These are phyloP conservation scores for Falco columbarius DNA, from an alignment of 2,797 vertebrate genomes.

Conservation along the genomic window DNA sequence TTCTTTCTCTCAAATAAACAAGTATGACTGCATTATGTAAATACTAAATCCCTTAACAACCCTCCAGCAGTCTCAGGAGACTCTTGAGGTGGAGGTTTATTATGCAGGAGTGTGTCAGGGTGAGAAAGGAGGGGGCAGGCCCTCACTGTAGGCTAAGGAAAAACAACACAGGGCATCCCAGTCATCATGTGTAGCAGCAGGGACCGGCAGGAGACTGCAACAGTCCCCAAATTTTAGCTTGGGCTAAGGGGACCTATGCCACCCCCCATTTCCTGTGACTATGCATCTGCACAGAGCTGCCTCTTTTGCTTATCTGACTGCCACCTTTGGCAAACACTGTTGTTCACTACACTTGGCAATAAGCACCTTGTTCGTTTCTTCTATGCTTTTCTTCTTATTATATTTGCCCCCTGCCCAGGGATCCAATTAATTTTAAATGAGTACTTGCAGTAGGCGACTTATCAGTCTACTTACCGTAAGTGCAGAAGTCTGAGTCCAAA, in stretches of 20 bases:
- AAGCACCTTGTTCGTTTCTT: background rate
- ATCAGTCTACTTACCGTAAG: constrained; percentile 43
- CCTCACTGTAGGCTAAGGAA: background rate
- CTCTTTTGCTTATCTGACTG: background rate
- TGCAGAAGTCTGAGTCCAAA: constrained; percentile 58
- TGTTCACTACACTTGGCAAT: background rate
- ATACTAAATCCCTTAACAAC: background rate
- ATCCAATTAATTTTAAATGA: background rate
- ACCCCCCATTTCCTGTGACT: background rate
- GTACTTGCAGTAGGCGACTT: background rate
- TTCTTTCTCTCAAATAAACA: background rate
- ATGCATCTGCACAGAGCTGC: background rate
- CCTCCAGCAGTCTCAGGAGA: background rate
- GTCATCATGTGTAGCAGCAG: background rate
- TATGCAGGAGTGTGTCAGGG: background rate
- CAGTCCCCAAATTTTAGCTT: background rate
- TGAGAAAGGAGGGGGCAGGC: background rate
- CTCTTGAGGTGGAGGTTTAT: background rate
- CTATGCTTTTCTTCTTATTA: background rate
- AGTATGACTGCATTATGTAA: background rate
- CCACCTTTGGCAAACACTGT: background rate
- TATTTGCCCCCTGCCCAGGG: background rate
- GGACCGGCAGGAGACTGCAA: background rate
- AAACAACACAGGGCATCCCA: background rate
- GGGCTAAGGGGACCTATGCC: background rate